A percentile compares a stretch with the other conserved stretches of the same genome.
phyloP scores from a whole-genome alignment of 2,888 invertebrate genomes.

The Acanthoscelides obtectus region DNA sequence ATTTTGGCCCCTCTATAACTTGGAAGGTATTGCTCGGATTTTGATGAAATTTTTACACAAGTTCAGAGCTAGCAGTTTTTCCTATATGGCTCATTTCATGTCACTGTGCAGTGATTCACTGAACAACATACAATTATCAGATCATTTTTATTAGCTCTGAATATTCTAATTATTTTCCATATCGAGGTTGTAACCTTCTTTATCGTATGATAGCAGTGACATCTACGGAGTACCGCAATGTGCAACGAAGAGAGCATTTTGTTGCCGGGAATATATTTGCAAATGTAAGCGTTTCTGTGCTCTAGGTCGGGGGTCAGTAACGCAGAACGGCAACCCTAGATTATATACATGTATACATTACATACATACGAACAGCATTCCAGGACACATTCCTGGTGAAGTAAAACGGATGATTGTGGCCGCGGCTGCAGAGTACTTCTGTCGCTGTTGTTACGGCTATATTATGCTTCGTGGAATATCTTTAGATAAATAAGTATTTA shows the following conservation, averaged over 20 bases:
- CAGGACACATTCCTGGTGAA: neutral
- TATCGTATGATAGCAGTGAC: neutral
- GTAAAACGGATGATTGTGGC: neutral
- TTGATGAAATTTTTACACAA: too few species aligned
- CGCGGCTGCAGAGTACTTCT: neutral
- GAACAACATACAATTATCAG: too few species aligned
- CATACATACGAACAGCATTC: neutral
- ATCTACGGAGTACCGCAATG: neutral
- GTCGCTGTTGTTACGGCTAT: neutral
- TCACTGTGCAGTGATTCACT: too few species aligned
- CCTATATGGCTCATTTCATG: too few species aligned
- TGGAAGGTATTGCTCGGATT: too few species aligned
- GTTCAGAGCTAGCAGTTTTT: too few species aligned
- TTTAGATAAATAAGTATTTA: neutral
- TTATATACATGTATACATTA: neutral
- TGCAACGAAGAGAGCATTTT: neutral
- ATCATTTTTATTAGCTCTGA: too few species aligned
- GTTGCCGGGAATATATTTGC: neutral
- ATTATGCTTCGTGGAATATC: too few species aligned
- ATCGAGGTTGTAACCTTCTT: too few species aligned
- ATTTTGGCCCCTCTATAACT: too few species aligned
- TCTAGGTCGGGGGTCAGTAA: neutral
- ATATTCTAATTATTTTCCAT: too few species aligned
- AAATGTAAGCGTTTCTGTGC: neutral
- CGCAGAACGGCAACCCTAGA: neutral